Base-by-base conservation (phyloP, 2,888 invertebrate genomes). In the Megamerina dolium region DNA sequence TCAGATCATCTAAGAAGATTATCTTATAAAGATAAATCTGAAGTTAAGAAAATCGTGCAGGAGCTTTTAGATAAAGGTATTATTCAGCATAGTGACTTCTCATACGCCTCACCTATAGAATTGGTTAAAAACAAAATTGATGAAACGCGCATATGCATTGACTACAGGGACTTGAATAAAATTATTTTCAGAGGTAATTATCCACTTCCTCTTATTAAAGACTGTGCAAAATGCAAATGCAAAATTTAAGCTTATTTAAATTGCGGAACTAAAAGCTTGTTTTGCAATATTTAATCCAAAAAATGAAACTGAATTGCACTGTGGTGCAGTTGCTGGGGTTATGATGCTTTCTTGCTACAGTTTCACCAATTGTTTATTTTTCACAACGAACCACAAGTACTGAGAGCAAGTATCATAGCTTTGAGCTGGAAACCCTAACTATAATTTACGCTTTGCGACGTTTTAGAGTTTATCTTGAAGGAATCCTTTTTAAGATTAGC, bases 351-450 rank as follows among this genome's bases (percentile, higher is more conserved):
- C 3, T 35, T 64, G n/a, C n/a, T 65, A 26, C 58, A 49, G 30
- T 47, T 58, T 5, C 57, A 59, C 35, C 64, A 64, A 1, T 56
- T 66, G 8, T 59, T 30, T 64, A 50, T 45, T 66, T 61, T 42
- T 61, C 58, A 16, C 54, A 57, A n/a, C n/a, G n/a, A 30, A 57
- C 59, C 1, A 50, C 56, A 5, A 31, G 36, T 5, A 38, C 47
- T 5, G 60, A 62, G 37, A 27, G 48, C 5, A 52, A 53, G 37
- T 59, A 53, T 43, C 57, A 61, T 32, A 58, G 58, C 43, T 62
- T 52, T 44, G 63, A 64, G 34, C 44, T 63, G 13, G n/a, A 63
- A 49, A 55, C 55, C 2, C 35, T 62, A 19, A 49, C 58, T 3
- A 54, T 61, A 8, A 48, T 62, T 41, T 56, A 59, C 48, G 48